Evolutionary conservation across 2,888 invertebrate species (phyloP), one percentile per base, ranked within the genome.

Genomic region (Brachyopa scutellaris): DNA sequence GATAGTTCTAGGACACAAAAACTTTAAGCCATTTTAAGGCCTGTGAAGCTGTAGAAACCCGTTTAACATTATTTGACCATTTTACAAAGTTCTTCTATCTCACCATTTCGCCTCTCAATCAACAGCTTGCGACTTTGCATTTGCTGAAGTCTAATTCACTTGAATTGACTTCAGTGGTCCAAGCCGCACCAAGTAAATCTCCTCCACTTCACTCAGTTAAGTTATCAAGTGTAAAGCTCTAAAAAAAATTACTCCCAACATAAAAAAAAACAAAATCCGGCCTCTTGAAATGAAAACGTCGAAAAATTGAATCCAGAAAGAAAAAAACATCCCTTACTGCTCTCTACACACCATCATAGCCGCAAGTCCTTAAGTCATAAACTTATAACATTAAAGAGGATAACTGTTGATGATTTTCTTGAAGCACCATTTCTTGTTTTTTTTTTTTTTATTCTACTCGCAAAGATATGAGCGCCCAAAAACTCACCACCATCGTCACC

Each of bases 301-400:
- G 31, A 79, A 61, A 61, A 73, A 73, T 67, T 73, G 42, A 59
- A 55, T 33, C 31, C 11, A 40, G 38, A 36, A 29, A 36, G 38
- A 45, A 64, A 11, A 40, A 51, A 33, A n/a, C 53, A 51, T 26
- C 45, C n/a, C 33, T 13, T 51, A 11, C 17, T 11, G 47, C 31
- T 26, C 26, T 31, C 19, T 7, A 19, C 11, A 47, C 51, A 45
- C 45, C 76, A 76, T 11, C 55, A 57, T 69, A 67, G 72, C 78
- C 78, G 72, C 83, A 78, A 72, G 83, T 73, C 83, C 83, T 83
- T 83, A 83, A 83, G 78, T 83, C 83, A 83, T 83, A 83, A 83
- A 83, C 78, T 83, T 83, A 78, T 66, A 78, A 83, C 78, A 83
- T 83, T 83, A 83, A 83, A 83, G 77, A 78, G 83, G 83, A 78